A percentile compares a stretch with the other conserved stretches of the same genome.
phyloP scores from a whole-genome alignment of 2,113 vertebrate genomes.

The Pleuronectes platessa region DNA sequence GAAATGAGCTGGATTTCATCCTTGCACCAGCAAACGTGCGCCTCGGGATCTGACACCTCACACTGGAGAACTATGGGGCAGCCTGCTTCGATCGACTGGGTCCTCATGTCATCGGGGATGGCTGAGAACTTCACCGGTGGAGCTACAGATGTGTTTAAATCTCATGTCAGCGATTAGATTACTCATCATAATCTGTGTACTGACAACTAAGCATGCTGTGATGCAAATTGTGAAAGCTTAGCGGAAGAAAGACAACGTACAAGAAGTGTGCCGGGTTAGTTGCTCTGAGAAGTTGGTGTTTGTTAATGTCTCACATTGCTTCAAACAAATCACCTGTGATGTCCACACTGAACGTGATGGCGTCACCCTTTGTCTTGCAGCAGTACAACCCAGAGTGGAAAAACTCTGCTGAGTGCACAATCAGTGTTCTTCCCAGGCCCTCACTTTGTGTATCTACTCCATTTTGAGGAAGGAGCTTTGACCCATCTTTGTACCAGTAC shows the following conservation, averaged over 20 bases:
- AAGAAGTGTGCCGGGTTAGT: conserved; percentile 52
- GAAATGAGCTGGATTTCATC: conserved; percentile 74
- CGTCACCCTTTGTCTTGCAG: conserved; percentile 84
- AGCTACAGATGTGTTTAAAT: conserved; percentile 83
- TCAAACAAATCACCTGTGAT: conserved; percentile 82
- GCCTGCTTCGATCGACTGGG: conserved; percentile 75
- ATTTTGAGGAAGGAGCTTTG: conserved; percentile 76
- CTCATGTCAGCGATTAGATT: conserved; percentile 57
- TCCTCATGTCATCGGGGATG: conserved; percentile 78
- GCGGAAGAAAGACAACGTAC: conserved; percentile 40
- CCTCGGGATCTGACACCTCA: conserved; percentile 78
- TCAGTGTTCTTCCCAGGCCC: conserved; percentile 67
- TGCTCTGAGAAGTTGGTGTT: conserved; percentile 46
- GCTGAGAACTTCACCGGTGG: conserved; percentile 82
- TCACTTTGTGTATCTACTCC: conserved; percentile 75
- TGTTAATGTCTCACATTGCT: conserved; percentile 52
- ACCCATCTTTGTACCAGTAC: conserved; percentile 84
- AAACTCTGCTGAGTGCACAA: conserved; percentile 77
- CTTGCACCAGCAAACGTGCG: conserved; percentile 81
- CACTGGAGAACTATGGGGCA: conserved; percentile 79
- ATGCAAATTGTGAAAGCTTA: conserved; percentile 15
- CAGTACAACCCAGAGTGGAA: conserved; percentile 83
- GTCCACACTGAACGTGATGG: conserved; percentile 81
- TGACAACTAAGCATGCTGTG: conserved; percentile 47
- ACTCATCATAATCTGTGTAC: conserved; percentile 35